A percentile compares a stretch with the other conserved stretches of the same genome.
Conservation (phyloP, 2,113 vertebrate genomes). For the Machaerirhynchus nigripectus region DNA sequence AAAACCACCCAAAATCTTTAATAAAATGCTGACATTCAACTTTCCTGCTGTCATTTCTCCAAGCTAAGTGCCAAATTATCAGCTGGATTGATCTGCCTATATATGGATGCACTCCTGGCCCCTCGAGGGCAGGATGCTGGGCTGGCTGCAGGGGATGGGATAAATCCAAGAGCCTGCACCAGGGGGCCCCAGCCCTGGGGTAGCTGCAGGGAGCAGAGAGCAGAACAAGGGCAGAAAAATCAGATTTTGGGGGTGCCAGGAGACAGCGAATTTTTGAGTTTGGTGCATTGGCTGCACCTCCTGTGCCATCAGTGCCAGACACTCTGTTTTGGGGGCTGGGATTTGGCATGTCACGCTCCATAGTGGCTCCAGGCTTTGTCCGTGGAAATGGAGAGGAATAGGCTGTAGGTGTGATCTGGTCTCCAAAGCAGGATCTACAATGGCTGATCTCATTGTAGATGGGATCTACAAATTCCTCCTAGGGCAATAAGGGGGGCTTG, state of each 20-base stretch:
- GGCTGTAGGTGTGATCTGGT: too few species aligned
- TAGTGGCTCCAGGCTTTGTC: rapidly evolving
- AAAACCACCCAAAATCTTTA: background rate
- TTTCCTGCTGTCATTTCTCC: background rate
- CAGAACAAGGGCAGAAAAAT: background rate
- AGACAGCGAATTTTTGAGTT: rapidly evolving
- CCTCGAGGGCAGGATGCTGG: background rate
- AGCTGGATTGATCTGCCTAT: background rate
- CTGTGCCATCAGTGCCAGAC: background rate
- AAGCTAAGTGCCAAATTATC: background rate
- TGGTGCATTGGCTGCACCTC: background rate
- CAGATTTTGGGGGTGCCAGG: background rate
- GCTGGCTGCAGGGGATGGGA: background rate
- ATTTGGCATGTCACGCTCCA: rapidly evolving
- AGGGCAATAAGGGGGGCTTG: rapidly evolving
- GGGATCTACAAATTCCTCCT: background rate
- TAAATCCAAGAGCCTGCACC: background rate
- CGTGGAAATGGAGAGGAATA: background rate
- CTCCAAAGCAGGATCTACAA: background rate
- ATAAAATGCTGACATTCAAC: background rate
- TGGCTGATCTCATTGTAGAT: background rate
- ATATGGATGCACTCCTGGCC: background rate
- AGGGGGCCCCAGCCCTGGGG: background rate
- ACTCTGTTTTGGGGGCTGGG: background rate
- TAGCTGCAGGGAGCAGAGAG: background rate